These are phyloP conservation scores for Linnaemya vulpina DNA, from an alignment of 2,888 invertebrate species.

Conservation along the genomic window DNA sequence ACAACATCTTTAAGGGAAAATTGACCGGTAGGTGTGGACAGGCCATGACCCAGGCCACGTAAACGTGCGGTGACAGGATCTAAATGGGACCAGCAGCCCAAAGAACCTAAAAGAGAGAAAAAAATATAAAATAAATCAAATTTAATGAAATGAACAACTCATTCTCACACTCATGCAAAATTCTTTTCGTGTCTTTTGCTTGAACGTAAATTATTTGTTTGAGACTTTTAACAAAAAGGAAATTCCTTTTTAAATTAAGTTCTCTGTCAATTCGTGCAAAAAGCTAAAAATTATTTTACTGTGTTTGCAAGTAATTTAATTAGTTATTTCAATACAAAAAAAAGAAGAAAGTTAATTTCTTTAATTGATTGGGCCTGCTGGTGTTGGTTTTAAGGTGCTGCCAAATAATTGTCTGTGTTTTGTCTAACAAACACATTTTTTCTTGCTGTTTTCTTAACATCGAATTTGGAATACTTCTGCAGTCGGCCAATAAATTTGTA, in stretches of 20 bases:
- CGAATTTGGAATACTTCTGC: constrained; percentile 21
- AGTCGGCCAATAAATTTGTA: not conserved
- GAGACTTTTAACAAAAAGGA: constrained; percentile 8
- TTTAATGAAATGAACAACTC: not conserved
- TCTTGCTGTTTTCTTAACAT: constrained; percentile 14
- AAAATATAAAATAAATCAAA: constrained; percentile 34
- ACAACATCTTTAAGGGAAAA: constrained; percentile 88
- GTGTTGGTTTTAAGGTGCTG: constrained; percentile 3
- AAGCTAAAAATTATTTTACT: constrained; percentile 4
- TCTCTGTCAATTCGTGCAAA: not conserved
- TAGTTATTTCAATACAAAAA: constrained; percentile 76
- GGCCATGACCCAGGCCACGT: constrained; percentile 85
- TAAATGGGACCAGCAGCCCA: constrained; percentile 87
- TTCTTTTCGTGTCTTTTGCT: not conserved
- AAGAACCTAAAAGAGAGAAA: constrained; percentile 83
- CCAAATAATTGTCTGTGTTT: constrained; percentile 18
- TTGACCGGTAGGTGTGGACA: constrained; percentile 85
- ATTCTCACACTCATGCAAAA: not conserved
- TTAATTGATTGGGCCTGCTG: constrained; percentile 78
- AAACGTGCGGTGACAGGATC: constrained; percentile 84
- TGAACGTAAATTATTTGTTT: constrained; percentile 4
- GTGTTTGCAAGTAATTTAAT: constrained; percentile 76
- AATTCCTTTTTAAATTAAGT: not conserved
- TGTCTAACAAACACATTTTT: constrained; percentile 3
- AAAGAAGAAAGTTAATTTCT: constrained; percentile 79